phyloP scores from a whole-genome alignment of 2,888 invertebrate species.

The Adela reaumurella region DNA sequence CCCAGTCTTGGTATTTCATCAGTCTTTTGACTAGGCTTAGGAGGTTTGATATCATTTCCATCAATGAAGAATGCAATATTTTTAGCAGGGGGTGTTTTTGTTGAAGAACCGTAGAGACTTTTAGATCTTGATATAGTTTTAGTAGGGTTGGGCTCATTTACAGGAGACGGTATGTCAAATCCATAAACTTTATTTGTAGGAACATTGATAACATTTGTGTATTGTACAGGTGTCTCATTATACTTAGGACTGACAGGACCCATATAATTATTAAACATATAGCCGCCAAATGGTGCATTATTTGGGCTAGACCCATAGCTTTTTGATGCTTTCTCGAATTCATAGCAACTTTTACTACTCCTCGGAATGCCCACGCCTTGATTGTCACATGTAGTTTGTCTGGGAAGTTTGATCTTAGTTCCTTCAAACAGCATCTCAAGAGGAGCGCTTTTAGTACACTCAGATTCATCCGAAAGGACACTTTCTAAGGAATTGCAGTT shows the following conservation, averaged over 20 bases:
- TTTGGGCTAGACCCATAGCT: constrained; percentile 64
- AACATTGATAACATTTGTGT: constrained; percentile 20
- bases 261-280: constrained; percentile 51
- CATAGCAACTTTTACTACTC: constrained; percentile 47
- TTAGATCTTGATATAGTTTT: constrained; percentile 46
- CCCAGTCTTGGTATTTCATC: constrained; percentile 60
- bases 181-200: constrained; percentile 33
- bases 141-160: constrained; percentile 28
- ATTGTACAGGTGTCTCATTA: constrained; percentile 15
- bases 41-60: constrained; percentile 40
- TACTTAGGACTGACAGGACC: constrained; percentile 26
- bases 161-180: constrained; percentile 29
- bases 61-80: constrained; percentile 53
- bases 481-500: constrained; percentile 79
- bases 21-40: constrained; percentile 29
- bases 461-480: constrained; percentile 75
- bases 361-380: constrained; percentile 27
- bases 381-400: constrained; percentile 25
- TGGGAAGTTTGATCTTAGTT: constrained; percentile 36
- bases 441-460: constrained; percentile 73
- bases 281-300: constrained; percentile 48
- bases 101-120: constrained; percentile 41
- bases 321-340: constrained; percentile 55
- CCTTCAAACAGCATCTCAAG: constrained; percentile 67
- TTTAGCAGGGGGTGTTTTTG: constrained; percentile 35